phyloP scores from a whole-genome alignment of 2,888 invertebrate genomes.

The Orthosia gothica region DNA sequence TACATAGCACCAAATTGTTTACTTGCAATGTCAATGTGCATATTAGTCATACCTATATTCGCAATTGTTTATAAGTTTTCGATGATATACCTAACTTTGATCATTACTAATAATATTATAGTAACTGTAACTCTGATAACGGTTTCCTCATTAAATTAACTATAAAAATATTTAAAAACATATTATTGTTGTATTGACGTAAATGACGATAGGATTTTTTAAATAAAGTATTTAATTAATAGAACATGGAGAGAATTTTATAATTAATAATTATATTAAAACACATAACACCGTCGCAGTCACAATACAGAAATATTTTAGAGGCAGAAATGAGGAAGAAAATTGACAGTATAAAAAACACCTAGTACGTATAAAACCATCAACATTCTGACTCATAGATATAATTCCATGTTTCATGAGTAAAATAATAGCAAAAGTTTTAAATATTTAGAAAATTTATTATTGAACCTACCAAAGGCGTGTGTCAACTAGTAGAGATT shows the following conservation, averaged over 20 bases:
- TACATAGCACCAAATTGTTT: slow-evolving; percentile 19
- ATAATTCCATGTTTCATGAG: slow-evolving; percentile 20
- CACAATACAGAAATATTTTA: slow-evolving; percentile 31
- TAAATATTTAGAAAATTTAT: slow-evolving; percentile 1
- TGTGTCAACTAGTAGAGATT: neutral
- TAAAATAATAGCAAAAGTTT: slow-evolving; percentile 7
- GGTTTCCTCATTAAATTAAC: slow-evolving; percentile 13
- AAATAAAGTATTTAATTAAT: slow-evolving; percentile 3
- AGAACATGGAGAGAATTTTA: neutral
- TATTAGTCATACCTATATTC: neutral
- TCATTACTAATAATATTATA: slow-evolving; percentile 2
- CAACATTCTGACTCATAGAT: slow-evolving; percentile 11
- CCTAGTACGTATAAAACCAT: slow-evolving; percentile 28
- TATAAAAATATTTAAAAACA: neutral
- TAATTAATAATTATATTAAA: neutral
- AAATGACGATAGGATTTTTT: neutral
- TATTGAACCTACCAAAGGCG: neutral
- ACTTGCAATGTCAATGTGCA: neutral
- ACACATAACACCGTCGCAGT: neutral
- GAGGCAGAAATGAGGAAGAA: slow-evolving; percentile 38
- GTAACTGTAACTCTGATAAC: neutral
- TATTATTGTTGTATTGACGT: neutral
- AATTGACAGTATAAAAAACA: slow-evolving; percentile 14
- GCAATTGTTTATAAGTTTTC: neutral
- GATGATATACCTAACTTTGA: neutral